Evolutionary conservation across 35 echinoderm and acorn worm genomes (phyloP).

Genomic region (Patiria miniata): DNA sequence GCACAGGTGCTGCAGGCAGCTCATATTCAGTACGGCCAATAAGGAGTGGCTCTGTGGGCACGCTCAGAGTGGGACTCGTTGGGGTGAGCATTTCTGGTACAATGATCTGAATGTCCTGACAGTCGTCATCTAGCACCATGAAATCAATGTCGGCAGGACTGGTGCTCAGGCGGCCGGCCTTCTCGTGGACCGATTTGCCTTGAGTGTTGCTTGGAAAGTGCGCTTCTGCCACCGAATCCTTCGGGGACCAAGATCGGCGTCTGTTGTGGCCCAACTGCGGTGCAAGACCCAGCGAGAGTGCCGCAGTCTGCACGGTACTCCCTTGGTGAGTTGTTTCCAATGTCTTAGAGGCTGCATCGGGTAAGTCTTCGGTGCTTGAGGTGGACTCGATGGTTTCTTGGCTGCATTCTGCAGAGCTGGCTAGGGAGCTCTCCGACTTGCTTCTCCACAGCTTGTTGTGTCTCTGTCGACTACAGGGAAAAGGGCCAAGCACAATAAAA

Average conservation of each 20-base stretch:
- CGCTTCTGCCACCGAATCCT: constrained; percentile 46
- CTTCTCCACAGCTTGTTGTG: constrained; percentile 87
- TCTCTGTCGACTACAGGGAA: constrained; percentile 71
- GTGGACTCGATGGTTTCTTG: constrained; percentile 14
- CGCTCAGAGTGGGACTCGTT: neutral
- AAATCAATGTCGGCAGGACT: neutral
- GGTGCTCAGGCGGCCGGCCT: neutral
- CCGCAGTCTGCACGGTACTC: neutral
- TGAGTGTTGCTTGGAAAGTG: constrained; percentile 46
- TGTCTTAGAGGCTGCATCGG: neutral
- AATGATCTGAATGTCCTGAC: constrained; percentile 51
- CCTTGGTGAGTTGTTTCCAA: neutral
- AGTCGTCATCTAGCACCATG: constrained; percentile 43
- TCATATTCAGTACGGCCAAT: no score
- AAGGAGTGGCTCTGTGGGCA: neutral
- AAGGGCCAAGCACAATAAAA: no score
- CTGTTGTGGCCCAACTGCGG: neutral
- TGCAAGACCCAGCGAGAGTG: neutral
- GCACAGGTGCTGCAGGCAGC: neutral
- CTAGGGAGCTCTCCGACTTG: constrained; percentile 87
- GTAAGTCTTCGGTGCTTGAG: constrained; percentile 58
- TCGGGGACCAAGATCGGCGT: constrained; percentile 64
- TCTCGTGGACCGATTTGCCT: constrained; percentile 16
- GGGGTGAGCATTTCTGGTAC: constrained; percentile 35
- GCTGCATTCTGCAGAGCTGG: constrained; percentile 65